These are phyloP conservation scores for Nomada fucata DNA, from an alignment of 2,888 invertebrate genomes.

Conservation along the genomic window DNA sequence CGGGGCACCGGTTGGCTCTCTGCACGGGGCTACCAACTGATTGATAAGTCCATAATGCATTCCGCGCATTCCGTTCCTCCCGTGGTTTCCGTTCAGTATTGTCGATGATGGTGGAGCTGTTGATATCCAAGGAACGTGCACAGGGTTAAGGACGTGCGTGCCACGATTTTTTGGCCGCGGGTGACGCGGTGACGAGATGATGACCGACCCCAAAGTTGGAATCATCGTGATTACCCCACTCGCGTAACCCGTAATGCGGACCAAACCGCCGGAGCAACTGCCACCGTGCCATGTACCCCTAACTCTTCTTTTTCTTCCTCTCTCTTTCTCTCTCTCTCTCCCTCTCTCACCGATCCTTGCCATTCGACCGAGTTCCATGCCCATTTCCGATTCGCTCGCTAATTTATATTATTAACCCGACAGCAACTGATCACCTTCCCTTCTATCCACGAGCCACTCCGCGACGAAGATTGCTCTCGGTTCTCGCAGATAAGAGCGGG, in stretches of 20 bases:
- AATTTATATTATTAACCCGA: conserved; percentile 69
- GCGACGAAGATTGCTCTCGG: neutral
- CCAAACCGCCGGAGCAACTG: conserved; percentile 77
- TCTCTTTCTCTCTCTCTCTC: too few species aligned
- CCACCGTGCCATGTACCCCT: conserved; percentile 77
- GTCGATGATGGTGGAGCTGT: conserved; percentile 53
- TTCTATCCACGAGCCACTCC: conserved; percentile 19
- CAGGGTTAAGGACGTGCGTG: conserved; percentile 59
- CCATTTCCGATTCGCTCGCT: conserved; percentile 48
- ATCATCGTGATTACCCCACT: conserved; percentile 83
- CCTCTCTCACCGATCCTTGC: conserved; percentile 19
- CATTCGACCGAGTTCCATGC: conserved; percentile 32
- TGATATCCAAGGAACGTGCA: conserved; percentile 40
- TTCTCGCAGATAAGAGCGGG: conserved; percentile 6
- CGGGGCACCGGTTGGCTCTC: conserved; percentile 50
- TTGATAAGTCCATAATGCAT: conserved; percentile 84
- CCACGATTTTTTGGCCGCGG: conserved; percentile 78
- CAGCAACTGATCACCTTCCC: conserved; percentile 62
- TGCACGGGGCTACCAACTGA: conserved; percentile 81
- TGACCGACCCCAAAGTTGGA: conserved; percentile 80
- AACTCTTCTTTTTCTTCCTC: neutral
- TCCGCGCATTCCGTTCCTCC: conserved; percentile 39
- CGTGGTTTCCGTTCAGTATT: conserved; percentile 36
- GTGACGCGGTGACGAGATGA: conserved; percentile 84
- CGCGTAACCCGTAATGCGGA: conserved; percentile 81